Evolutionary conservation across 2,888 invertebrate genomes (phyloP), one percentile per base, ranked within the genome.

Genomic region (Trilocha varians): DNA sequence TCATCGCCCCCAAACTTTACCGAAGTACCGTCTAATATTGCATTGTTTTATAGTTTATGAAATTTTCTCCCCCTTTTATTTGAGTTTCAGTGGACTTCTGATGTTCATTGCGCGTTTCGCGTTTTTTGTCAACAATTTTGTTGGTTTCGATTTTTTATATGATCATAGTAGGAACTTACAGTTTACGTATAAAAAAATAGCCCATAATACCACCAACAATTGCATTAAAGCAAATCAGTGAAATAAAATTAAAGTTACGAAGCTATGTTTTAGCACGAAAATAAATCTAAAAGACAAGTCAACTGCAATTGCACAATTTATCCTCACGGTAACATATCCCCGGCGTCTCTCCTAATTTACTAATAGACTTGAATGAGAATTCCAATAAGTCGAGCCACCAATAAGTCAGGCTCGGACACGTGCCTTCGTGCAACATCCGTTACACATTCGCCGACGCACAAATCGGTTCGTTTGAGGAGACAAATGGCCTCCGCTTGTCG

Each of bases 391-490:
- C 65, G 58, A 52, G 53, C 56, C 55, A 57, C 65, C 74, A 71
- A 80, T 79, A 79, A 79, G 70, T 79, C 74, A 77, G 71, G 49
- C 59, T 43, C 60, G 63, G 71, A 69, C 75, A 72, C 78, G 70
- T 71, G 72, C 71, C 73, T 70, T 60, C 63, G 59, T 64, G 70
- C 65, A 68, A 74, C 82, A 80, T 84, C 72, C 76, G 79, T 82
- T 80, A 80, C 72, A 71, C 74, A 71, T 75, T 72, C 70, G 71
- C 70, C 70, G 69, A 82, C 83, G 80, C 83, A 78, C 82, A 77
- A 75, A 79, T 82, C 83, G 82, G 74, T 80, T 77, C 79, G 75
- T 84, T 85, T 83, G 78, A 72, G 62, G 79, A 85, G 84, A 85
- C 73, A 80, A 84, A 85, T 84, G 75, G 72, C 60, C 54, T 49